These are phyloP conservation scores for Archips xylosteana DNA, from an alignment of 2,888 invertebrate species.

Conservation along the genomic window DNA sequence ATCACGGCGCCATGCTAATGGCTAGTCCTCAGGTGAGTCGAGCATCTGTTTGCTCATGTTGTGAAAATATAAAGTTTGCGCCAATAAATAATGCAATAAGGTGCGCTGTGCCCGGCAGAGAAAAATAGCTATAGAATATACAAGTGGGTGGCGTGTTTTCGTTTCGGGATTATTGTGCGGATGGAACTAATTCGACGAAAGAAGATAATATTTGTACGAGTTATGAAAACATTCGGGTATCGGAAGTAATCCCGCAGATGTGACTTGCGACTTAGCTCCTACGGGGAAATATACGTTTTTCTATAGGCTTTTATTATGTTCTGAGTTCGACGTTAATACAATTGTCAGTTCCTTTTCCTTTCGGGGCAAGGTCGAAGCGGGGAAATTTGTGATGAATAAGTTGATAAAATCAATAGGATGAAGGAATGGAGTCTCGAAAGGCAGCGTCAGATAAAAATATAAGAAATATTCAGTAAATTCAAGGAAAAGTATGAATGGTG, in stretches of 20 bases:
- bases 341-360: conserved; percentile 42
- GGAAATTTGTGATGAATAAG: conserved; percentile 28
- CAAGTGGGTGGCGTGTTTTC: conserved; percentile 51
- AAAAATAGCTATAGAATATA: conserved; percentile 43
- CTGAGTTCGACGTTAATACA: conserved; percentile 46
- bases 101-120: conserved; percentile 38
- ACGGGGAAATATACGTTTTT: conserved; percentile 40
- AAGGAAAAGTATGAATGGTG: neutral
- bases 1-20: conserved; percentile 57
- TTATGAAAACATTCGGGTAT: conserved; percentile 59
- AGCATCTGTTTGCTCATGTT: conserved; percentile 77
- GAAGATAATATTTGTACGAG: conserved; percentile 58
- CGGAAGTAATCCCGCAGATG: conserved; percentile 59
- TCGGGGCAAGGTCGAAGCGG: conserved; percentile 24
- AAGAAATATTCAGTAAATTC: conserved; percentile 4
- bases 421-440: conserved; percentile 9
- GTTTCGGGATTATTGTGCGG: conserved; percentile 57
- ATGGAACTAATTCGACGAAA: conserved; percentile 60
- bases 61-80: conserved; percentile 80
- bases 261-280: conserved; percentile 50
- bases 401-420: conserved; percentile 27
- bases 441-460: neutral
- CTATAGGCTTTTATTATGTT: conserved; percentile 45
- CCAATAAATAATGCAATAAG: conserved; percentile 82
- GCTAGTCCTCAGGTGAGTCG: conserved; percentile 73